These are phyloP conservation scores for Dicycla oo DNA, from an alignment of 2,888 invertebrate species.

Conservation along the genomic window DNA sequence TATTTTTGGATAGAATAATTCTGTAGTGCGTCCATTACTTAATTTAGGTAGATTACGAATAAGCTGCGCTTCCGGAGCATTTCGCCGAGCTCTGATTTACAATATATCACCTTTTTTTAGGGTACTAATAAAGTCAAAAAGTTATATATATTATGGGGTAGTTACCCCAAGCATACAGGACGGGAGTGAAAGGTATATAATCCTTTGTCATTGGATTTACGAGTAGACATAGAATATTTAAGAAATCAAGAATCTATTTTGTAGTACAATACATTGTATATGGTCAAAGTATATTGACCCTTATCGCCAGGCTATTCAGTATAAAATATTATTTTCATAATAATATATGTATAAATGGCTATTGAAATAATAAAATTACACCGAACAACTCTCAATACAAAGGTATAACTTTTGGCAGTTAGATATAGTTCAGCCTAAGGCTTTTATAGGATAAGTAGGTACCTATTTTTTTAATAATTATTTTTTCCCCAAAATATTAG, in stretches of 20 bases:
- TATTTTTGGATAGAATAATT: slow-evolving; percentile 20
- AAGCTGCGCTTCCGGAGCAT: neutral
- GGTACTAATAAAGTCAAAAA: neutral
- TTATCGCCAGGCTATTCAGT: neutral
- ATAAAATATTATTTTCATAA: slow-evolving; percentile 8
- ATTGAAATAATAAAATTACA: slow-evolving; percentile 5
- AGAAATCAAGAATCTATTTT: slow-evolving; percentile 14
- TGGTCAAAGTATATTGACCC: neutral
- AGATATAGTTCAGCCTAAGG: slow-evolving; percentile 7
- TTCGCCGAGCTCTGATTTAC: neutral
- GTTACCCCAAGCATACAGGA: neutral
- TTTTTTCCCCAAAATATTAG: neutral
- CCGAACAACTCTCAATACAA: neutral
- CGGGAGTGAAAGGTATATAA: neutral
- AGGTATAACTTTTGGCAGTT: slow-evolving; percentile 1
- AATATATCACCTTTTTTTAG: neutral
- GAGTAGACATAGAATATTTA: neutral
- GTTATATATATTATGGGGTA: neutral
- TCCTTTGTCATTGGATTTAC: neutral
- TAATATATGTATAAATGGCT: slow-evolving; percentile 2
- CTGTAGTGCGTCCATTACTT: slow-evolving; percentile 30
- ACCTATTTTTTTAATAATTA: neutral
- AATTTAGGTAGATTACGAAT: slow-evolving; percentile 15
- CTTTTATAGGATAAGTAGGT: slow-evolving; percentile 9
- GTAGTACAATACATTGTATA: neutral